Base-by-base conservation (phyloP, 1,140 invertebrate genomes). In the Drosophila asahinai region DNA sequence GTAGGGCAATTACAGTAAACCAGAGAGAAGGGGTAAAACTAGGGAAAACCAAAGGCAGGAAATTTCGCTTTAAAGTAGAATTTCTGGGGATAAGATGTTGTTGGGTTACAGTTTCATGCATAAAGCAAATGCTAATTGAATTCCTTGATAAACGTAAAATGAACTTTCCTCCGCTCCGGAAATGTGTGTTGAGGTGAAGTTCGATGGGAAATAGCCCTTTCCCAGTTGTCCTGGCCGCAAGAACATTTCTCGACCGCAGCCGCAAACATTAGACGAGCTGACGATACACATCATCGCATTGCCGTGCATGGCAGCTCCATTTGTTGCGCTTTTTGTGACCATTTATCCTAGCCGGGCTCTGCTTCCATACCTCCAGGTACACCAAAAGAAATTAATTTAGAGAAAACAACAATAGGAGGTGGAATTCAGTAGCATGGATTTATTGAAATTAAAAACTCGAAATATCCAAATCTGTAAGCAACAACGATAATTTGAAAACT, bases 111-210 rank as follows among this genome's bases (percentile, higher is more conserved):
- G 60, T 77, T 70, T 87, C 77, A 86, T 86, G 80, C 80, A 87
- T 86, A 86, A 87, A 77, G 64, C 80, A 86, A 80, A 80, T 87
- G 80, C 68, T 89, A 89, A 89, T 87, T 89, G 84, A 89, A 81
- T 89, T 83, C 62, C 73, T 57, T 71, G 64, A 77, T 87, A 71
- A 75, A 47, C 57, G 60, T 47, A 58, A 63, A 84, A 64, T 55
- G 77, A 80, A 80, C 60, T 83, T 74, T 73, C 40, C 25, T 63
- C 19, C 40, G 40, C 22, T 42, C 77, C 58, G 76, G 65, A 70
- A 86, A 75, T 81, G 58, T 81, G 72, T 61, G 62, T 36, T 25
- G 27, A 43, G 54, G 30, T 48, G 40, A 57, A 65, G 58, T 25
- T 38, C 49, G 38, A 60, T 45, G 57, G 52, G 45, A 71, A 33